Percentiles rank a stretch among this genome's conserved stretches.
Conservation (phyloP, 1,140 invertebrate species). For the Rhopalosiphum padi region DNA sequence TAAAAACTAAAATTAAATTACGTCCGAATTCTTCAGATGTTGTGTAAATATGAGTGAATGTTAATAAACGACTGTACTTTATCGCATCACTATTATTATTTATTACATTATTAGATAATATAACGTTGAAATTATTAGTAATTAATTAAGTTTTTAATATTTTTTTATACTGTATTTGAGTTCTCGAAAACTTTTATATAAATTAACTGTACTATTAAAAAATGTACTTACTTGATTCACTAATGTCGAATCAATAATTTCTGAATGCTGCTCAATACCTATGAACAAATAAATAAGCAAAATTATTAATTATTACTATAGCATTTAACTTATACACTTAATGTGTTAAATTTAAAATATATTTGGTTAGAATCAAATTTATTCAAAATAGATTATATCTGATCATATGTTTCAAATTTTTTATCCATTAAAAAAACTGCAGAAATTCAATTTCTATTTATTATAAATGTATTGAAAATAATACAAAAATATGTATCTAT, state of each 20-base stretch:
- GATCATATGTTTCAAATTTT: neutral
- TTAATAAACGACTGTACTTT: neutral
- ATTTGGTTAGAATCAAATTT: constrained; percentile 26
- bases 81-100: neutral
- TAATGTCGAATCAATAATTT: constrained; percentile 46
- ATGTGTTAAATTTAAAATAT: no score
- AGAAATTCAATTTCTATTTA: no score
- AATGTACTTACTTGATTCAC: constrained; percentile 42
- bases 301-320: neutral
- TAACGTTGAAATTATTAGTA: neutral
- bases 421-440: no score
- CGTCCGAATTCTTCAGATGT: neutral
- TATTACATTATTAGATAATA: neutral
- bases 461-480: no score
- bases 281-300: constrained; percentile 59
- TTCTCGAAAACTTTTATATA: no score
- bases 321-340: no score
- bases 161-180: no score
- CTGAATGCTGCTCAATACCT: constrained; percentile 47
- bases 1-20: neutral
- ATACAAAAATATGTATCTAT: no score
- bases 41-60: neutral
- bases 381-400: neutral
- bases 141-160: neutral
- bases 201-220: neutral